Evolutionary conservation across 2,113 vertebrate genomes (phyloP).

Genomic region (Saimiri boliviensis): DNA sequence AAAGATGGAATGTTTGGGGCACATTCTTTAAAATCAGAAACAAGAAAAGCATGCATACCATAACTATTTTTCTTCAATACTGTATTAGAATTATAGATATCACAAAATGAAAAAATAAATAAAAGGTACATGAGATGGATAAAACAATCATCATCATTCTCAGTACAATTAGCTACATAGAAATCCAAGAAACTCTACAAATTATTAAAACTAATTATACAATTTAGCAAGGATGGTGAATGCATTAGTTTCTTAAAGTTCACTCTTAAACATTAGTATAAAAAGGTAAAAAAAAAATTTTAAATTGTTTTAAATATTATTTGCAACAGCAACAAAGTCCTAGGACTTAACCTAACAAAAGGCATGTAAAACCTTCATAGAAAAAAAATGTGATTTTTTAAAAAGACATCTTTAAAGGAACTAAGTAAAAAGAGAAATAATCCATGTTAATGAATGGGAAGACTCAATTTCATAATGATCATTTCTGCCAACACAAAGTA

Average conservation of each 20-base stretch:
- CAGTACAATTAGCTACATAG: neutral
- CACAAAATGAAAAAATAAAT: neutral
- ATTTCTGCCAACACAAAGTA: neutral
- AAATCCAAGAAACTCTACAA: neutral
- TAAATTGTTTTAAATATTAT: neutral
- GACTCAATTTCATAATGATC: neutral
- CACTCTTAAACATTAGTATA: neutral
- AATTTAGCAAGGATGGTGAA: neutral
- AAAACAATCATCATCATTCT: neutral
- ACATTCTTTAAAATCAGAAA: conserved; percentile 11
- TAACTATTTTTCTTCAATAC: neutral
- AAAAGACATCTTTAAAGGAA: neutral
- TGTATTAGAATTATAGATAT: neutral
- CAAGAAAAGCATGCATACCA: neutral
- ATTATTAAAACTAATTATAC: neutral
- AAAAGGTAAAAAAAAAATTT: neutral
- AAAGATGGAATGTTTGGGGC: conserved; percentile 12
- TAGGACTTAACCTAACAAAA: neutral
- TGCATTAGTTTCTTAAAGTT: neutral
- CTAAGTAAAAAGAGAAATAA: neutral
- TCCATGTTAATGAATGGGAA: neutral
- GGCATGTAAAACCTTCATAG: neutral
- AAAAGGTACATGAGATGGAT: neutral
- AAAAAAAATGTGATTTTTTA: neutral
- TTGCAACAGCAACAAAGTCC: neutral